phyloP scores from a whole-genome alignment of 2,113 vertebrate genomes.

The Odontophorus gujanensis region DNA sequence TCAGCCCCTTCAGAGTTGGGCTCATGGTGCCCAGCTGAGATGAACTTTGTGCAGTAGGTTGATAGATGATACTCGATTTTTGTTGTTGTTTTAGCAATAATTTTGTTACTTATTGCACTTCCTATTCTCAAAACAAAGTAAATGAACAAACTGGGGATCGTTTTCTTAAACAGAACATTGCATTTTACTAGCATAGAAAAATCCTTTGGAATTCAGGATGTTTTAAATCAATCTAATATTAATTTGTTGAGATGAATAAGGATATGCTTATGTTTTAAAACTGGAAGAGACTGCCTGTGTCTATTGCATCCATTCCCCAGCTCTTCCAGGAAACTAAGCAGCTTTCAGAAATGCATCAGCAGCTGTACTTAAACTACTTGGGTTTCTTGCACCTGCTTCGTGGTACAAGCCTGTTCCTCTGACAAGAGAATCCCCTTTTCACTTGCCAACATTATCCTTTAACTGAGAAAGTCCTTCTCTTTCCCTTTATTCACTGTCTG shows the following conservation, averaged over 20 bases:
- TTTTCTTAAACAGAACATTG: not conserved
- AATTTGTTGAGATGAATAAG: not conserved
- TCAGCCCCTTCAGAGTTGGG: not conserved
- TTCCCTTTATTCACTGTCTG: not conserved
- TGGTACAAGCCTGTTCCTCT: not conserved
- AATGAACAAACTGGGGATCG: not conserved
- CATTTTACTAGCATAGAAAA: not conserved
- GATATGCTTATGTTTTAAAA: not conserved
- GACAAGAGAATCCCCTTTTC: not conserved
- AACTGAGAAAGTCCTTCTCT: not conserved
- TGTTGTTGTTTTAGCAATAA: not conserved
- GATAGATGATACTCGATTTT: not conserved
- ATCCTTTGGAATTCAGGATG: not conserved
- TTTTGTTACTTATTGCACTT: not conserved
- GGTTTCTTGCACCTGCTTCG: slow-evolving; percentile 28
- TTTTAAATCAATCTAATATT: not conserved
- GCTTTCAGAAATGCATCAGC: not conserved
- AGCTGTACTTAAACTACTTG: not conserved
- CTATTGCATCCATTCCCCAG: not conserved
- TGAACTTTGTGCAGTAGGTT: not conserved
- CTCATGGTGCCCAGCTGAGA: not conserved
- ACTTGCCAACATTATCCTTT: not conserved
- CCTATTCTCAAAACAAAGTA: not conserved
- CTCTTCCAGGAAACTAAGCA: slow-evolving; percentile 2
- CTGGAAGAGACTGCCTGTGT: not conserved